phyloP scores from a whole-genome alignment of 23 tunicate species.

The Trididemnum miniatum region DNA sequence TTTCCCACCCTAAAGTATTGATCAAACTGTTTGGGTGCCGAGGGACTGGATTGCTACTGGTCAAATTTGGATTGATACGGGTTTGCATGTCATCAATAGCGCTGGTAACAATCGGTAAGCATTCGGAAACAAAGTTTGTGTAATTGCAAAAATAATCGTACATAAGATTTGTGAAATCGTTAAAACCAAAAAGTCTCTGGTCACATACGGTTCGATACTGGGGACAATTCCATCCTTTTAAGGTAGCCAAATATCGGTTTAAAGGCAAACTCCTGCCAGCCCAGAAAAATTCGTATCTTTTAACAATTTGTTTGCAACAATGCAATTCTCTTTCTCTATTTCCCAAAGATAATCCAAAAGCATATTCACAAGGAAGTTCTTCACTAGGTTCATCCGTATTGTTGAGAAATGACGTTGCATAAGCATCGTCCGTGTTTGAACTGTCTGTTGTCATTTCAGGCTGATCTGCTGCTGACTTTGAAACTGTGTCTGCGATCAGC shows the following conservation, averaged over 20 bases:
- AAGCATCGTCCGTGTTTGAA: no score
- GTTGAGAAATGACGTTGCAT: no score
- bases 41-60: neutral
- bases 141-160: constrained; percentile 64
- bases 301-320: constrained; percentile 38
- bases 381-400: no score
- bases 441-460: no score
- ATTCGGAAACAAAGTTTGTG: constrained; percentile 22
- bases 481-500: no score
- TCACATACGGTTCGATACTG: constrained; percentile 44
- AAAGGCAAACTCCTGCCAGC: constrained; percentile 20
- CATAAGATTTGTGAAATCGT: constrained; percentile 30
- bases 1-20: neutral
- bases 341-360: constrained; percentile 32
- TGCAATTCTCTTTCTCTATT: constrained; percentile 29
- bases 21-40: neutral
- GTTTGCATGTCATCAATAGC: neutral
- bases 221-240: constrained; percentile 59
- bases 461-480: no score
- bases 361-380: constrained; percentile 30
- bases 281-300: constrained; percentile 35
- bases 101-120: neutral
- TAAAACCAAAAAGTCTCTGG: constrained; percentile 43
- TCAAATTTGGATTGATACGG: neutral
- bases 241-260: constrained; percentile 36